Evolutionary conservation across 1,140 invertebrate genomes (phyloP), one percentile per base, ranked within the genome.

Genomic region (Habropoda laboriosa): DNA sequence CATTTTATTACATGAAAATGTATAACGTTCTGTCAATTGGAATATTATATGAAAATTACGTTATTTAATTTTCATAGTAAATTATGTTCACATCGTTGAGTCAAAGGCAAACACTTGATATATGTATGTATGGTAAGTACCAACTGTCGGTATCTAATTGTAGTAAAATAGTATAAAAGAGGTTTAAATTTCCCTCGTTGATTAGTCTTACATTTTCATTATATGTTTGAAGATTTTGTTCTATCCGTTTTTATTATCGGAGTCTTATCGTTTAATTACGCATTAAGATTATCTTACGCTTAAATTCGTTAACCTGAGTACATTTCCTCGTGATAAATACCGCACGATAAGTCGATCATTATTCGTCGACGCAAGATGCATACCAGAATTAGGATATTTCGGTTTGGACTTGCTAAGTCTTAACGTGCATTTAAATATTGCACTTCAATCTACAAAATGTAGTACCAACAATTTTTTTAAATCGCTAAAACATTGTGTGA

Each of bases 151-250:
- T 73, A 83, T 79, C 24, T 71, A 45, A 78, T 82, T 79, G 64
- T 83, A 79, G 64, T 83, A 83, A 83, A 83, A 83, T 73, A 73
- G 81, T 83, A 83, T 83, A 83, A 83, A 83, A 83, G 47, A 73
- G 53, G 38, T 72, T 51, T 51, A 18, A 42, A 30, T 16, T 71
- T 70, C 47, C 58, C 61, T 79, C 32, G 40, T 72, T 67, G 61
- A 42, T 35, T 35, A 32, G 38, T 64, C 42, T 81, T 76, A 72
- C 18, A 72, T 24, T 72, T n/a, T 27, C 45, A 35, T 42, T 13
- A 64, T 68, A 5, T 5, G 27, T 67, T n/a, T 53, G 61, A 40
- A 24, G 21, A 49, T 27, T 77, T 63, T 8, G 21, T 27, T 38
- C 67, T 16, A 40, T 38, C 10, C 13, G 2, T 76, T 83, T n/a